Conservation (phyloP, 2,888 invertebrate genomes). For the Drosophila testacea region DNA sequence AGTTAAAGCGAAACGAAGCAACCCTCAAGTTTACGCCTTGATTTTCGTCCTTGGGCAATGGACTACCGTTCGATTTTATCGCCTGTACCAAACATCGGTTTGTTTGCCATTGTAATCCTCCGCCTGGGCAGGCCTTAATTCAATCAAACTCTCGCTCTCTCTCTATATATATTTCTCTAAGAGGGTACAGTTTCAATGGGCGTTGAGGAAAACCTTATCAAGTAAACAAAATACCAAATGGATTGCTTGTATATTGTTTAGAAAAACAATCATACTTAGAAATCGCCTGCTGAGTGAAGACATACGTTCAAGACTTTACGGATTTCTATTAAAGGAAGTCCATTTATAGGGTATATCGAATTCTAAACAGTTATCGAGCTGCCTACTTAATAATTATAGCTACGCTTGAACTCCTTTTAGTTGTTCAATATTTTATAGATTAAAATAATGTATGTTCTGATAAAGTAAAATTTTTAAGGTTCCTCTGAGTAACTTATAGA, state of each 20-base stretch:
- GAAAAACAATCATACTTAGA: slow-evolving; percentile 11
- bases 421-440: too few relatives aligned
- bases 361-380: background rate
- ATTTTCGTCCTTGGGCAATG: slow-evolving; percentile 46
- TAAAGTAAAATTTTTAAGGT: too few relatives aligned
- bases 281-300: background rate
- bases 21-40: slow-evolving; percentile 45
- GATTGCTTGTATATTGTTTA: slow-evolving; percentile 7
- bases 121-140: slow-evolving; percentile 45
- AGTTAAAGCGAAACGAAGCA: slow-evolving; percentile 18
- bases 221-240: slow-evolving; percentile 6
- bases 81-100: slow-evolving; percentile 42
- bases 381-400: background rate
- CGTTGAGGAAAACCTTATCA: background rate
- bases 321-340: background rate
- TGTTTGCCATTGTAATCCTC: slow-evolving; percentile 59
- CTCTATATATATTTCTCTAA: background rate
- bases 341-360: background rate
- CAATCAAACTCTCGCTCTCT: slow-evolving; percentile 52
- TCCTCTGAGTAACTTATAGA: too few relatives aligned
- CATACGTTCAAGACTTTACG: background rate
- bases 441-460: too few relatives aligned
- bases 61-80: slow-evolving; percentile 51
- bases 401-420: background rate
- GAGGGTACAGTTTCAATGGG: slow-evolving; percentile 45